Evolutionary conservation across 1,140 invertebrate genomes (phyloP).

Genomic region (Phthorimaea operculella): DNA sequence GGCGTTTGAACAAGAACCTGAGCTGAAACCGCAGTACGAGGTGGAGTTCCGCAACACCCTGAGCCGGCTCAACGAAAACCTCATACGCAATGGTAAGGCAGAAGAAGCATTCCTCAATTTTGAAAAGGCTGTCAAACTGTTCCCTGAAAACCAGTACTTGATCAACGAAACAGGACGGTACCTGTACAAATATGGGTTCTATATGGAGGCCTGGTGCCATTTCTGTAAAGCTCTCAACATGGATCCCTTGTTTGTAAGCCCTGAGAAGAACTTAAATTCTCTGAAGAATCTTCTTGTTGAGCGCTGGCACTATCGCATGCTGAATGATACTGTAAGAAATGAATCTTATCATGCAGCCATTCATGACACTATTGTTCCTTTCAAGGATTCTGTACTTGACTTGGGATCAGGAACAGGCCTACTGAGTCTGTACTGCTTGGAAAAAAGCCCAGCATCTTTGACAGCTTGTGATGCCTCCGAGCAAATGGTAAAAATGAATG

Average conservation of each 20-base stretch:
- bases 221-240: conserved; percentile 43
- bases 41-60: conserved; percentile 38
- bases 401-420: conserved; percentile 82
- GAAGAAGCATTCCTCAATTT: conserved; percentile 49
- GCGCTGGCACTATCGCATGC: conserved; percentile 85
- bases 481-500: conserved; percentile 72
- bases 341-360: conserved; percentile 74
- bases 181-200: conserved; percentile 42
- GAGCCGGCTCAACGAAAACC: conserved; percentile 26
- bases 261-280: conserved; percentile 58
- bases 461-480: conserved; percentile 76
- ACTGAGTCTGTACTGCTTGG: conserved; percentile 72
- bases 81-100: conserved; percentile 29
- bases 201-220: conserved; percentile 45
- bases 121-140: conserved; percentile 34
- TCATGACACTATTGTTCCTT: conserved; percentile 56
- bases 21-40: conserved; percentile 28
- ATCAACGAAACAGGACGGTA: conserved; percentile 51
- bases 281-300: conserved; percentile 69
- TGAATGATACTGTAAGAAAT: conserved; percentile 80
- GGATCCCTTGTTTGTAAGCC: conserved; percentile 36
- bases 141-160: conserved; percentile 40
- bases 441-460: conserved; percentile 68
- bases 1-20: conserved; percentile 42
- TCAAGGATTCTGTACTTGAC: conserved; percentile 73